Percentiles rank a stretch among this genome's conserved stretches.
phyloP scores from a whole-genome alignment of 1,140 invertebrate genomes.

The Nephotettix cincticeps region DNA sequence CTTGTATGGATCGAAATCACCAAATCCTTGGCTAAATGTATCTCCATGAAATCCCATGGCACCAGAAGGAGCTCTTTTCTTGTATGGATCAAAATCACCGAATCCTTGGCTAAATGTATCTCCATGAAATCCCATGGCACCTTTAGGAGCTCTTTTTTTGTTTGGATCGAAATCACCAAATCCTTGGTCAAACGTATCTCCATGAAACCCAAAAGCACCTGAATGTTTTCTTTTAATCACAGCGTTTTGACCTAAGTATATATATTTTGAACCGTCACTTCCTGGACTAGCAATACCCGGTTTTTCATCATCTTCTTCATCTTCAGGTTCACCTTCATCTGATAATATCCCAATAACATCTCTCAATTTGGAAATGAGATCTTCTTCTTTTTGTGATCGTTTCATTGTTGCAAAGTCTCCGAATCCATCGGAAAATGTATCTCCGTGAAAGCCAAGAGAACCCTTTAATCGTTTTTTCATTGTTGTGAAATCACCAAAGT shows the following conservation, averaged over 20 bases:
- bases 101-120: slow-evolving; percentile 45
- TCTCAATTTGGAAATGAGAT: neutral
- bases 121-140: slow-evolving; percentile 44
- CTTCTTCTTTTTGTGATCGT: slow-evolving; percentile 23
- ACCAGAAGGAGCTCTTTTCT: slow-evolving; percentile 38
- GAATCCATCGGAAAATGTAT: slow-evolving; percentile 44
- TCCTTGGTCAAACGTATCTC: slow-evolving; percentile 50
- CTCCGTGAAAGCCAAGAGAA: slow-evolving; percentile 44
- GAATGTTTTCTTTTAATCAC: no score
- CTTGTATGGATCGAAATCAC: slow-evolving; percentile 45
- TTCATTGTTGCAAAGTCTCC: slow-evolving; percentile 46
- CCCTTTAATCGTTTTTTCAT: slow-evolving; percentile 43
- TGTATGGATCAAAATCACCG: slow-evolving; percentile 46
- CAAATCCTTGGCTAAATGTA: slow-evolving; percentile 27
- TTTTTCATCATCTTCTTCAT: neutral
- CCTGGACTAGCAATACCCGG: no score
- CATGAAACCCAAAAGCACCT: slow-evolving; percentile 47
- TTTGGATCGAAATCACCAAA: slow-evolving; percentile 49
- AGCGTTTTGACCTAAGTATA: no score
- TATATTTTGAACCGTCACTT: no score
- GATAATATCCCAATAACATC: neutral
- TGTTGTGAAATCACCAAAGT: slow-evolving; percentile 49
- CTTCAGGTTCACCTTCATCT: neutral
- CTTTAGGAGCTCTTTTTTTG: slow-evolving; percentile 42
- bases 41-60: slow-evolving; percentile 42